Evolutionary conservation across 2,113 vertebrate species (phyloP).

Genomic region (Triplophysa tibetana): DNA sequence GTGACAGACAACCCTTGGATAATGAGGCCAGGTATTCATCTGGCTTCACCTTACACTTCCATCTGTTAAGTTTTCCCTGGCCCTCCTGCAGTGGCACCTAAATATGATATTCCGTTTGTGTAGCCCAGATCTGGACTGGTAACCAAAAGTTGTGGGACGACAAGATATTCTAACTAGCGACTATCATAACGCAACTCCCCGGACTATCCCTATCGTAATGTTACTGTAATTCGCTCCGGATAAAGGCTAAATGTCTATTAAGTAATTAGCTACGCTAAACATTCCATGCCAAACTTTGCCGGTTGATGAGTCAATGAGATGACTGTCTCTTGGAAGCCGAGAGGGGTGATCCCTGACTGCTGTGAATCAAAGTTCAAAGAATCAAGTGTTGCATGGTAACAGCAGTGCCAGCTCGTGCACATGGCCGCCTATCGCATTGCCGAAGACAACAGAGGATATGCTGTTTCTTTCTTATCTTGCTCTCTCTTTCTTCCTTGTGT

Average conservation of each 20-base stretch:
- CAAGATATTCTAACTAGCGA: background rate
- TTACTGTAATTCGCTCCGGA: no score
- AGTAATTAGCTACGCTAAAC: background rate
- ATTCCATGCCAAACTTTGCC: background rate
- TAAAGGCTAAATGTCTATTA: background rate
- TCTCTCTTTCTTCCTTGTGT: slow-evolving; percentile 19
- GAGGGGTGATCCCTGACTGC: slow-evolving; percentile 45
- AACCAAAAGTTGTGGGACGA: background rate
- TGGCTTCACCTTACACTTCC: slow-evolving; percentile 38
- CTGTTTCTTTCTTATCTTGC: slow-evolving; percentile 1
- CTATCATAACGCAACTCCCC: background rate
- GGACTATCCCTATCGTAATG: background rate
- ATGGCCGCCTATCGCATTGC: slow-evolving; percentile 28
- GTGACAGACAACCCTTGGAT: slow-evolving; percentile 20
- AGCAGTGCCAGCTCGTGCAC: background rate
- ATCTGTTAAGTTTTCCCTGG: background rate
- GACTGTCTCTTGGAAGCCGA: slow-evolving; percentile 12
- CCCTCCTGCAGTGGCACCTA: slow-evolving; percentile 29
- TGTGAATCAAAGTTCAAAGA: slow-evolving; percentile 24
- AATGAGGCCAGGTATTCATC: slow-evolving; percentile 29
- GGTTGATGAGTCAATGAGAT: slow-evolving; percentile 5
- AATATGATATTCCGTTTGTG: background rate
- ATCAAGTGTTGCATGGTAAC: slow-evolving; percentile 47
- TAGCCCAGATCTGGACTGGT: slow-evolving; percentile 4
- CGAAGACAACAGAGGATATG: slow-evolving; percentile 18